Evolutionary conservation across 35 echinoderm and acorn worm genomes (phyloP).

Genomic region (Nesometra sesokonis): DNA sequence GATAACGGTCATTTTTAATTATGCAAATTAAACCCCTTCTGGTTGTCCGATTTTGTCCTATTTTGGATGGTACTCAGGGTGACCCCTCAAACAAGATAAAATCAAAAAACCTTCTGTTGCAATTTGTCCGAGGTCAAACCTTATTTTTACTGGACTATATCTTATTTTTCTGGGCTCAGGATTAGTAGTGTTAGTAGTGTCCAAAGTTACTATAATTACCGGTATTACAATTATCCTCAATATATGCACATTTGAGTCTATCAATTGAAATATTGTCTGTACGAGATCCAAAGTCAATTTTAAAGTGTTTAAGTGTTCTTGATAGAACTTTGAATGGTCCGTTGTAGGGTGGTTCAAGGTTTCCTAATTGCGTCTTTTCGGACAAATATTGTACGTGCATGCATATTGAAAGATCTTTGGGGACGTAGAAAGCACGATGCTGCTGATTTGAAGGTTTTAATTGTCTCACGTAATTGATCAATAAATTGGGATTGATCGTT

Average conservation of each 20-base stretch:
- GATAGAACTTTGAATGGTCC: conserved; percentile 25
- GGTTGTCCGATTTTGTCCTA: no score
- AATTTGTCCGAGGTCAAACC: no score
- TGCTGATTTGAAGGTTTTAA: neutral
- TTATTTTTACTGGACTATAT: no score
- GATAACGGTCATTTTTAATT: no score
- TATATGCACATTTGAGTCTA: neutral
- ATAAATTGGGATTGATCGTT: conserved; percentile 16
- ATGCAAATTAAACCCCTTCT: no score
- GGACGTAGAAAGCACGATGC: neutral
- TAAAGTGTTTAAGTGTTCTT: conserved; percentile 6
- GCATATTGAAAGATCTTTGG: conserved; percentile 13
- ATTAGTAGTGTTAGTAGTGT: neutral
- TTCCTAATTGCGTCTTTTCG: conserved; percentile 16
- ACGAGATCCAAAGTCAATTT: neutral
- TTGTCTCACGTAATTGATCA: neutral
- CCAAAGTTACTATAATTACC: neutral
- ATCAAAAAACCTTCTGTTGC: no score
- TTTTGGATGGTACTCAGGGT: no score
- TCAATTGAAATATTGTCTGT: conserved; percentile 31
- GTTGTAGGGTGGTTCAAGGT: conserved; percentile 29
- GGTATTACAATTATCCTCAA: neutral
- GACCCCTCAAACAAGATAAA: no score
- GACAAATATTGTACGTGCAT: conserved; percentile 47
- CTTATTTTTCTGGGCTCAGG: no score